Evolutionary conservation across 2,888 invertebrate species (phyloP).

Genomic region (Tachina lurida): DNA sequence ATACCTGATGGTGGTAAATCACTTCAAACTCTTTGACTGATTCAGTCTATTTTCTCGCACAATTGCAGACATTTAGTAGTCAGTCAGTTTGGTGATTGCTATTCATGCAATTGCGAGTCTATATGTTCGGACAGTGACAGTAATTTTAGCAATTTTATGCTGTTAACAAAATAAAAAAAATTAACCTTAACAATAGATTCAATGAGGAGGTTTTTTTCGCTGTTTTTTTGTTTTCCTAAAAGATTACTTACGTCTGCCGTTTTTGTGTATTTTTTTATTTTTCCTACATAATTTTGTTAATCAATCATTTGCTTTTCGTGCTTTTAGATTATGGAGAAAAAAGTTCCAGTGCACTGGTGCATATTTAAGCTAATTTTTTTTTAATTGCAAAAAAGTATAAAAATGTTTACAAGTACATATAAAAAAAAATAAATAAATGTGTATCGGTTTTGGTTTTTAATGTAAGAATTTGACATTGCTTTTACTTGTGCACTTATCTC

Average conservation of each 20-base stretch:
- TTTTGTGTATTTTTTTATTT: not conserved
- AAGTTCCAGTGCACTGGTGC: constrained; percentile 8
- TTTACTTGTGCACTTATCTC: not conserved
- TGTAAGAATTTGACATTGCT: constrained; percentile 27
- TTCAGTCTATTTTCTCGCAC: not conserved
- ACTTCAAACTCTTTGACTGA: constrained; percentile 6
- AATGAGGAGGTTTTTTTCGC: constrained; percentile 40
- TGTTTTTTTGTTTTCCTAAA: constrained; percentile 2
- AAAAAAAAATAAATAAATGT: constrained; percentile 3
- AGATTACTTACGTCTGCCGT: constrained; percentile 11
- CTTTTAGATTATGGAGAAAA: constrained; percentile 23
- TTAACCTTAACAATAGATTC: constrained; percentile 45
- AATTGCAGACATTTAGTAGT: constrained; percentile 33
- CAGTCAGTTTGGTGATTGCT: constrained; percentile 19
- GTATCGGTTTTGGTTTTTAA: constrained; percentile 14
- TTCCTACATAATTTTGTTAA: constrained; percentile 29
- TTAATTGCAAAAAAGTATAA: not conserved
- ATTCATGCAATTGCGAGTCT: constrained; percentile 16
- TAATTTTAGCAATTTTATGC: constrained; percentile 58
- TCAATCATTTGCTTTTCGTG: constrained; percentile 48
- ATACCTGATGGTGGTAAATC: constrained; percentile 43
- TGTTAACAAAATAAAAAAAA: constrained; percentile 21
- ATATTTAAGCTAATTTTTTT: constrained; percentile 23
- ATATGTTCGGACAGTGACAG: constrained; percentile 43
- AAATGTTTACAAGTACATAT: not conserved